Base-by-base conservation (phyloP, 2,888 invertebrate genomes). In the Andrena haemorrhoa region DNA sequence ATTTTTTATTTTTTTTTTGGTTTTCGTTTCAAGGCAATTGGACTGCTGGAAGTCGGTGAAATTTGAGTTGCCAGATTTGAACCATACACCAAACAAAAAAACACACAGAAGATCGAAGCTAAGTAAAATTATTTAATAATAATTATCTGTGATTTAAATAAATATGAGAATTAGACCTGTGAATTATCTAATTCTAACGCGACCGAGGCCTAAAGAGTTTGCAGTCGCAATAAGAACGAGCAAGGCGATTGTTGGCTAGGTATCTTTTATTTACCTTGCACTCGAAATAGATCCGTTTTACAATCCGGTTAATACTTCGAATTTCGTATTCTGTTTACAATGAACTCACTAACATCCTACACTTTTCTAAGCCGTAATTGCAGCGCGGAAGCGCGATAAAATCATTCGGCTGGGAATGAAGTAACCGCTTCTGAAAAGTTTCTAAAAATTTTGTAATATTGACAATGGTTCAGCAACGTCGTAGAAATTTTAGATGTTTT, bases 211-310 rank as follows among this genome's bases (percentile, higher is more conserved):
- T 7, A 16, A 23, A 41, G 33, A 35, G 41, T 60, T 12, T 33
- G n/a, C 35, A 61, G 35, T 10, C 23, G 31, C 33, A 61, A 47
- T 65, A 49, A 68, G 31, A 33, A 61, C 51, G 16, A 31, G n/a
- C 31, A 12, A 65, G n/a, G 29, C 58, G 12, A 64, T 60, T 53
- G 35, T 65, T 51, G 10, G 41, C 41, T 41, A 41, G 4, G 60
- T 79, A 79, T 79, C 79, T 79, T 41, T 10, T 66, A 58, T 77
- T 79, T 79, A 51, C 76, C 23, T 5, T 23, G 47, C 8, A 49
- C 63, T 79, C 66, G 31, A 60, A 79, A 76, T 66, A 79, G 77
- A 79, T 76, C 29, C 10, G 69, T 20, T 79, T 71, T 61, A 70
- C 70, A 60, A 65, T 71, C 51, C 31, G 35, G 76, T 76, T 79